Evolutionary conservation across 1,140 invertebrate species (phyloP), one percentile per base, ranked within the genome.

Genomic region (Drosophila rhopaloa): DNA sequence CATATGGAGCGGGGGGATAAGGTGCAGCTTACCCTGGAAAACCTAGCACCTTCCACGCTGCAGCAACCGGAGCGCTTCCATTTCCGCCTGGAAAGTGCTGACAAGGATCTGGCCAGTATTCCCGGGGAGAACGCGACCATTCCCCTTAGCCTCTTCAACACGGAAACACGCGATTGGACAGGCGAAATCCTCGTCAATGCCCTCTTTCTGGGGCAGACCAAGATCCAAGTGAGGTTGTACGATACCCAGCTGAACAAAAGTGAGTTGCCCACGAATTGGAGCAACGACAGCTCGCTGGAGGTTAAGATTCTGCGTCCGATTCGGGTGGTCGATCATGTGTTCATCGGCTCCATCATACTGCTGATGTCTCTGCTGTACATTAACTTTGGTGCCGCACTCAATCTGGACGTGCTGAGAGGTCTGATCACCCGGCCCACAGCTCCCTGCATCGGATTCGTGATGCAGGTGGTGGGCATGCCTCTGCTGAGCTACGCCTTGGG

Each of bases 311-410:
- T 95, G 57, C 92, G 96, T 32, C 93, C 95, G 60, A 85, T 94
- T 44, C 92, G 95, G 46, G 63, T 94, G 19, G 94, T 98, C 16
- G 97, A 98, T 90, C 94, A 93, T 6, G 92, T 97, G 14, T 98
- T 98, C 79, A 95, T 96, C 0, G 94, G 93, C 41, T 96, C 96
- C 60, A 95, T 98, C 5, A 95, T 95, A 8, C 92, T 95, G 50
- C 94, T 99, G 47, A 97, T 98, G 54, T 95, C 96, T 0, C 93
- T 98, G 48, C 95, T 98, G 68, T 98, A 97, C 90, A 96, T 98
- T 47, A 98, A 98, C 93, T 98, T 98, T 93, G 98, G 98, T 0
- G 98, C 97, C 92, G 97, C 97, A 0, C 94, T 98, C 85, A 96
- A 98, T 90, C 95, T 97, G 85, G 93, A 77, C 1, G 94, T 96